Evolutionary conservation across 2,113 vertebrate genomes (phyloP).

Genomic region (Parus major): DNA sequence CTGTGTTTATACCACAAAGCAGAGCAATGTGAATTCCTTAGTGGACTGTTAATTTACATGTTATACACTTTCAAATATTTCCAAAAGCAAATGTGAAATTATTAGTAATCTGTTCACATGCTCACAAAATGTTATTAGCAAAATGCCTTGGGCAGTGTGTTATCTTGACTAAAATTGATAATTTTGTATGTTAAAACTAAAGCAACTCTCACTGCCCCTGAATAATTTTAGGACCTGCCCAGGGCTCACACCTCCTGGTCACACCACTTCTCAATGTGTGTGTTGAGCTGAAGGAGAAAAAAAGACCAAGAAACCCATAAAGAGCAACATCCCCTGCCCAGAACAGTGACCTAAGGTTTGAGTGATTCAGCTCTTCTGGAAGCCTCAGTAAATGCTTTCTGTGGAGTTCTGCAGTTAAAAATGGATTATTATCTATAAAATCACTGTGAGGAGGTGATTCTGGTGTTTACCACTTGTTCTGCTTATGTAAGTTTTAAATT

Average conservation of each 20-base stretch:
- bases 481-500: background rate
- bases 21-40: conserved; percentile 80
- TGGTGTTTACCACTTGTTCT: background rate
- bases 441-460: background rate
- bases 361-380: background rate
- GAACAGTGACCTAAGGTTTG: background rate
- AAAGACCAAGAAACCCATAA: background rate
- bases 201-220: background rate
- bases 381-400: background rate
- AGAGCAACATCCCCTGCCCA: fast-evolving
- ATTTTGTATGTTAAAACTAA: conserved; percentile 32
- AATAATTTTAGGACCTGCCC: background rate
- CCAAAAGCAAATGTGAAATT: conserved; percentile 73
- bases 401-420: background rate
- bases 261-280: background rate
- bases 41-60: conserved; percentile 76
- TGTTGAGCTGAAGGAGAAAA: background rate
- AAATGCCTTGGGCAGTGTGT: conserved; percentile 66
- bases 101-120: conserved; percentile 62
- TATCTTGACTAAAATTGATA: conserved; percentile 55
- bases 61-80: conserved; percentile 71
- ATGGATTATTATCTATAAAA: background rate
- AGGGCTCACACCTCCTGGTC: background rate
- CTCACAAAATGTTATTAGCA: conserved; percentile 70
- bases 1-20: conserved; percentile 69